Conservation (phyloP, 2,888 invertebrate species). For the Cryptocephalus primarius region DNA sequence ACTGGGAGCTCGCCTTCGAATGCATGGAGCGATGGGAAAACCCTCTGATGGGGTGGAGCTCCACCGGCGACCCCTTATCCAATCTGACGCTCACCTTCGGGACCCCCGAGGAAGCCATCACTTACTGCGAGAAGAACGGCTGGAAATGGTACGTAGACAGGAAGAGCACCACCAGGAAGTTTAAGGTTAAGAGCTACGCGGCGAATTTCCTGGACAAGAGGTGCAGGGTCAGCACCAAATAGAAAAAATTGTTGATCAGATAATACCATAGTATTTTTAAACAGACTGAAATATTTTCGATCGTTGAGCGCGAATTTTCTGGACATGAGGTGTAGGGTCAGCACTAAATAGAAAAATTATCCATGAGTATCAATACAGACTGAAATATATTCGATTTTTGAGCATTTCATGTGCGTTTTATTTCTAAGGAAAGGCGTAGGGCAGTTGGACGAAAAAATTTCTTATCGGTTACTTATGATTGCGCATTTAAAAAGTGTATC, state of each 20-base stretch:
- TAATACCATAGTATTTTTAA: too few species aligned
- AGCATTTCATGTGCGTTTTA: too few species aligned
- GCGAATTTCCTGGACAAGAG: conserved; percentile 89
- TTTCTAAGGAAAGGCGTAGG: too few species aligned
- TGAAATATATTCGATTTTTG: too few species aligned
- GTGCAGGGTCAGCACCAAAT: conserved; percentile 85
- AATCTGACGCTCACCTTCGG: conserved; percentile 70
- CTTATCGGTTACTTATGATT: too few species aligned
- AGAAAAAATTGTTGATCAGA: conserved; percentile 25
- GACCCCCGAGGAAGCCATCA: conserved; percentile 70
- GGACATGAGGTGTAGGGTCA: conserved; percentile 79
- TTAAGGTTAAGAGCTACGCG: conserved; percentile 75
- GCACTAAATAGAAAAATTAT: conserved; percentile 64
- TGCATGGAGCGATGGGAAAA: conserved; percentile 41
- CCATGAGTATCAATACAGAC: too few species aligned
- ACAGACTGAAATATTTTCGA: too few species aligned
- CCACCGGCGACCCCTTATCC: conserved; percentile 85
- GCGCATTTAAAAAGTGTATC: too few species aligned
- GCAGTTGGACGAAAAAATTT: too few species aligned
- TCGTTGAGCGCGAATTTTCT: conserved; percentile 67
- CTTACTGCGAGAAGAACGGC: conserved; percentile 81
- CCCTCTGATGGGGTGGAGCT: conserved; percentile 92
- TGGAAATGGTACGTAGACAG: conserved; percentile 73
- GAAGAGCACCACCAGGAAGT: conserved; percentile 47
- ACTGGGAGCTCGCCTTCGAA: conserved; percentile 22